phyloP scores from a whole-genome alignment of 2,888 invertebrate genomes.

The Archips crataeganus region DNA sequence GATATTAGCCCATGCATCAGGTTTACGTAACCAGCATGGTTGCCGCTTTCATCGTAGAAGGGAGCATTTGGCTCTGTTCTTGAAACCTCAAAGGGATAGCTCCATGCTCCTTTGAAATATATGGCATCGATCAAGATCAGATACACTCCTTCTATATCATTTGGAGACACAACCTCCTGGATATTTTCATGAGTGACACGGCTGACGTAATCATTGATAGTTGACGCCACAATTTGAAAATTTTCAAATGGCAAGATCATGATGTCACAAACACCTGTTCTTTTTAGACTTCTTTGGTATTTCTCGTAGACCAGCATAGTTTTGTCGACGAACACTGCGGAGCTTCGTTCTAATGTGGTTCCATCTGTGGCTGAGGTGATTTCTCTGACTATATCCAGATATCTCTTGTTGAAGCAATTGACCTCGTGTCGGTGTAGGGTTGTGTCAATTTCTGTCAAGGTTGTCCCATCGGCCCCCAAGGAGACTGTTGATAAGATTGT shows the following conservation, averaged over 20 bases:
- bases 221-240: constrained; percentile 52
- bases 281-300: constrained; percentile 53
- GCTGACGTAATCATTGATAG: constrained; percentile 67
- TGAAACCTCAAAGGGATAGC: constrained; percentile 56
- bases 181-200: constrained; percentile 65
- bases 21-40: constrained; percentile 67
- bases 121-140: constrained; percentile 69
- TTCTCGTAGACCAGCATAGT: constrained; percentile 52
- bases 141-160: constrained; percentile 59
- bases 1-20: constrained; percentile 60
- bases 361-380: constrained; percentile 50
- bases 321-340: constrained; percentile 64
- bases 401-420: constrained; percentile 68
- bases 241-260: constrained; percentile 59
- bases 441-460: constrained; percentile 60
- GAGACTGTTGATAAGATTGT: constrained; percentile 64
- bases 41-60: constrained; percentile 64
- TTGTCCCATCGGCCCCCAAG: constrained; percentile 64
- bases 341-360: constrained; percentile 62
- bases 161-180: constrained; percentile 64
- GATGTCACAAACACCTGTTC: constrained; percentile 58
- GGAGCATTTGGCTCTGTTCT: constrained; percentile 59
- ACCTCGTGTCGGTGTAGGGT: constrained; percentile 62
- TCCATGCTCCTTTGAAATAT: constrained; percentile 74
- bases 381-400: constrained; percentile 58